These are phyloP conservation scores for Serrognathus titanus DNA, from an alignment of 2,888 invertebrate species.

Conservation along the genomic window DNA sequence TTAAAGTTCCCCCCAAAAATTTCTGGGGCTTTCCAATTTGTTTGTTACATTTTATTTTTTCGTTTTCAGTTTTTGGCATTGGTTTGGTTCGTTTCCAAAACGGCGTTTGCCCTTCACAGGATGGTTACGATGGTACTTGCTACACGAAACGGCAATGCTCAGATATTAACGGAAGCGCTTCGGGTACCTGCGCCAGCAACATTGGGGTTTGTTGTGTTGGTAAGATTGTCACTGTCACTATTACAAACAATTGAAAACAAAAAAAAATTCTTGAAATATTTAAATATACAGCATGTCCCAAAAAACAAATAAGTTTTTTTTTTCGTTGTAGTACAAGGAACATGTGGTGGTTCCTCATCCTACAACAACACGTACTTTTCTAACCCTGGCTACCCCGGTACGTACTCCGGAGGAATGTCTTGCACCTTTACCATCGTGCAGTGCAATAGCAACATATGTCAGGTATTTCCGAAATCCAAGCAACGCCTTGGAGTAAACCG, in stretches of 20 bases:
- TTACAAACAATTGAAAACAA: not conserved
- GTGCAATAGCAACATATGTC: slow-evolving; percentile 66
- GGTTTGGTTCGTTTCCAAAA: slow-evolving; percentile 67
- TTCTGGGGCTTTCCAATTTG: not conserved
- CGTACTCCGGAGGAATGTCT: slow-evolving; percentile 64
- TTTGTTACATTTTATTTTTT: not conserved
- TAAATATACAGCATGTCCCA: not conserved
- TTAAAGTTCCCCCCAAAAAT: too few species aligned
- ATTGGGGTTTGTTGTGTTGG: slow-evolving; percentile 82
- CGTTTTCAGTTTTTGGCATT: slow-evolving; percentile 9
- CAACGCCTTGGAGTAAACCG: too few species aligned
- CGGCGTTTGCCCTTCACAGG: slow-evolving; percentile 63
- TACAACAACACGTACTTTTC: slow-evolving; percentile 83
- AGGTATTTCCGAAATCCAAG: too few species aligned
- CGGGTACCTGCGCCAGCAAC: slow-evolving; percentile 68
- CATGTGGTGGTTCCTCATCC: slow-evolving; percentile 68
- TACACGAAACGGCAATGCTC: slow-evolving; percentile 72
- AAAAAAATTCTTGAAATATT: not conserved
- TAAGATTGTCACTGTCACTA: slow-evolving; percentile 50
- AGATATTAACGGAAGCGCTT: slow-evolving; percentile 66
- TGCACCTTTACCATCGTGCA: slow-evolving; percentile 71
- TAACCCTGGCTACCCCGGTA: slow-evolving; percentile 71
- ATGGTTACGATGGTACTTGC: slow-evolving; percentile 70
- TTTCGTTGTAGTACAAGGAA: slow-evolving; percentile 60
- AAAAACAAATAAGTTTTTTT: not conserved